A percentile compares a stretch with the other conserved stretches of the same genome.
Evolutionary conservation across 2,113 vertebrate species (phyloP).

Genomic region (Mionectes macconnelli): DNA sequence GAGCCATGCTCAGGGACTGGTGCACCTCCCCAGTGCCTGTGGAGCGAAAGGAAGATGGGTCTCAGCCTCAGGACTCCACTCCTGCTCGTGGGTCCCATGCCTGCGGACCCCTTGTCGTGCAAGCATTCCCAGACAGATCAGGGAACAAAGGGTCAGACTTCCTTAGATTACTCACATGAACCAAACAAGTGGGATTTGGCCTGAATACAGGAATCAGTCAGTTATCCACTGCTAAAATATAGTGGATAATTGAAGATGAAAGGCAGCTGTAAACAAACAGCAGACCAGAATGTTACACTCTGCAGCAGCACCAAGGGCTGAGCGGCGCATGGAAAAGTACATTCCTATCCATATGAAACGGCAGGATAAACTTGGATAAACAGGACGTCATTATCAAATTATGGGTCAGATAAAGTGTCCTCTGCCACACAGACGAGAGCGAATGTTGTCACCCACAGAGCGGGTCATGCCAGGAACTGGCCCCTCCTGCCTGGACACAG

Average conservation of each 20-base stretch:
- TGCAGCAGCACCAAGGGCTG: background rate
- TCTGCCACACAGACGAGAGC: background rate
- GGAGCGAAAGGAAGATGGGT: slow-evolving; percentile 8
- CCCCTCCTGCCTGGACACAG: background rate
- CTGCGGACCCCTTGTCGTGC: background rate
- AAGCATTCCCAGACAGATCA: slow-evolving; percentile 64
- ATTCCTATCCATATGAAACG: background rate
- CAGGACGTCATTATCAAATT: background rate
- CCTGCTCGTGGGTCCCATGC: background rate
- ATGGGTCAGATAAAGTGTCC: background rate
- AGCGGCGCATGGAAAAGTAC: background rate
- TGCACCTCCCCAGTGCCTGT: background rate
- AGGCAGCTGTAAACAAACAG: slow-evolving; percentile 57
- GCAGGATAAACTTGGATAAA: background rate
- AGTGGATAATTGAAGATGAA: slow-evolving; percentile 63
- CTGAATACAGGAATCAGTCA: slow-evolving; percentile 56
- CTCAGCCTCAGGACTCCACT: background rate
- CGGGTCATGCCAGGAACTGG: background rate
- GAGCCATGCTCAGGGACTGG: background rate
- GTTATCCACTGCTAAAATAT: slow-evolving; percentile 49
- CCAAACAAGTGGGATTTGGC: slow-evolving; percentile 59
- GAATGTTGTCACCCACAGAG: background rate
- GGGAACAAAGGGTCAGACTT: slow-evolving; percentile 56
- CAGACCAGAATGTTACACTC: background rate
- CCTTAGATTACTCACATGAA: slow-evolving; percentile 57